A percentile compares a stretch with the other conserved stretches of the same genome.
Evolutionary conservation across 2,113 vertebrate species (phyloP).

Genomic region (Chunga burmeisteri): DNA sequence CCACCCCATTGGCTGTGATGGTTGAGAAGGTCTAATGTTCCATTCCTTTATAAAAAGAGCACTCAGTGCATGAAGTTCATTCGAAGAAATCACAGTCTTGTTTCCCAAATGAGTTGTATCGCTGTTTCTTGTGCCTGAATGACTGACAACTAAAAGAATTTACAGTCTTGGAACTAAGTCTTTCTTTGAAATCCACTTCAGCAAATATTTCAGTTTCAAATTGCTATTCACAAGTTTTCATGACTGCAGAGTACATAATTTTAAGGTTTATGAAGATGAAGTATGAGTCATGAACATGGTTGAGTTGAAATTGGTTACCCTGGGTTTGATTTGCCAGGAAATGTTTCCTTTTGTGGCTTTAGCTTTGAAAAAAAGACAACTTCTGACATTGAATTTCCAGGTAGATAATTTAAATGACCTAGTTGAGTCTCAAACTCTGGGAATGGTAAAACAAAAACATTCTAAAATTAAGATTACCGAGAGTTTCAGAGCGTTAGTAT

Average conservation of each 20-base stretch:
- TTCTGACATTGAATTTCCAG: not conserved
- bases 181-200: not conserved
- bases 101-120: not conserved
- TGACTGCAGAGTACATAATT: not conserved
- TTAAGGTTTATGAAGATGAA: constrained; percentile 9
- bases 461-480: not conserved
- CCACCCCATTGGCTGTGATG: not conserved
- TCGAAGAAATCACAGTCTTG: not conserved
- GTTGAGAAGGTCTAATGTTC: not conserved
- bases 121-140: not conserved
- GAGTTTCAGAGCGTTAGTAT: not conserved
- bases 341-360: not conserved
- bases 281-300: not conserved
- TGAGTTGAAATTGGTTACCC: not conserved
- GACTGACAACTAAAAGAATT: constrained; percentile 23
- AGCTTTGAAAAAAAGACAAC: not conserved
- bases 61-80: not conserved
- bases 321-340: not conserved
- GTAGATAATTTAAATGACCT: not conserved
- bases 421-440: not conserved
- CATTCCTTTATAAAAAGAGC: not conserved
- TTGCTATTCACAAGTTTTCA: not conserved
- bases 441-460: not conserved
- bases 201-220: constrained; percentile 3
- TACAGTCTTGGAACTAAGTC: not conserved